Evolutionary conservation across 2,797 vertebrate species (phyloP).

Genomic region (Lepus townsendii): DNA sequence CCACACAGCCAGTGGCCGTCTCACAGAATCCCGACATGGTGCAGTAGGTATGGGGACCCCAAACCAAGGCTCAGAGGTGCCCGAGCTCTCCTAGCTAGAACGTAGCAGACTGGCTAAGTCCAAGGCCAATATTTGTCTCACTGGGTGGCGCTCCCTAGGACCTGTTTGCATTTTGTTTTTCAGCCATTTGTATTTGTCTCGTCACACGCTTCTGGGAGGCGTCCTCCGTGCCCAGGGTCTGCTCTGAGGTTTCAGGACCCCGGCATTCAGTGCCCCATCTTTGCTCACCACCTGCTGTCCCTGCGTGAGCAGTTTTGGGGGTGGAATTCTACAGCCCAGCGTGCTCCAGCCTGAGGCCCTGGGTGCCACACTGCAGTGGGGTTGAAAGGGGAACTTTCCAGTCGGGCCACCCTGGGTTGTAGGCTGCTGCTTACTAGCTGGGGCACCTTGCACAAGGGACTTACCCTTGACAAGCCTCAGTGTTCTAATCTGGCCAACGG

Average conservation of each 20-base stretch:
- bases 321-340: neutral
- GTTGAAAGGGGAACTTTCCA: neutral
- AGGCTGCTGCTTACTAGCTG: neutral
- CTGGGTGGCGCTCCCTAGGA: neutral
- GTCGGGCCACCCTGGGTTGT: neutral
- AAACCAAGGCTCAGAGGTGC: neutral
- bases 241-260: neutral
- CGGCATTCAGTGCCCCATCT: neutral
- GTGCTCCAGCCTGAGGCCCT: neutral
- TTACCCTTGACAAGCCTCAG: neutral
- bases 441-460: neutral
- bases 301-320: neutral
- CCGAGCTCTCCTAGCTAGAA: neutral
- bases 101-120: neutral
- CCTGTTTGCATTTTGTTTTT: neutral
- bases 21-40: neutral
- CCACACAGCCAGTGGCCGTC: rapidly evolving
- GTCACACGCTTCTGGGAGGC: neutral
- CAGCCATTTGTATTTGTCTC: neutral
- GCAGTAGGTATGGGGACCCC: neutral
- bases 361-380: rapidly evolving
- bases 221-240: neutral
- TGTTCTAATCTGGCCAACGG: neutral
- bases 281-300: neutral
- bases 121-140: neutral